Conservation (phyloP, 1,140 invertebrate species). For the Ceratosolen fusciceps region DNA sequence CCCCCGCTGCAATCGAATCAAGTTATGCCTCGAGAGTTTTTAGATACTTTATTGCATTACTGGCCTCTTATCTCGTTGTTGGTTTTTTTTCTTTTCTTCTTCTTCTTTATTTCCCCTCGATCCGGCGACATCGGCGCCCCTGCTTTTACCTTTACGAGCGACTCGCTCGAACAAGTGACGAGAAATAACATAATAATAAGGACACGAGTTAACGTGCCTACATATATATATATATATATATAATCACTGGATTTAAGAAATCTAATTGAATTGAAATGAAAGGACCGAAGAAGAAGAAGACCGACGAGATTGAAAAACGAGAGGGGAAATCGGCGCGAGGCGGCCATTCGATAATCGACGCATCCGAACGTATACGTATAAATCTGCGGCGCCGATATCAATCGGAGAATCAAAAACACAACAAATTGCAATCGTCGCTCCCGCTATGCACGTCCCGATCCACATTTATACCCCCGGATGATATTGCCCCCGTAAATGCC, state of each 20-base stretch:
- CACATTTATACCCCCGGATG: constrained; percentile 10
- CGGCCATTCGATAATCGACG: neutral
- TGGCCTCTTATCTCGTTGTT: no score
- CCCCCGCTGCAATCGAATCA: constrained; percentile 39
- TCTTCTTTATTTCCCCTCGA: no score
- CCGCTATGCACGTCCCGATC: neutral
- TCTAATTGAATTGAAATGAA: no score
- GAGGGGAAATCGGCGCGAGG: neutral
- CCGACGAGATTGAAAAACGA: neutral
- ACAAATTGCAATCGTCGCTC: neutral
- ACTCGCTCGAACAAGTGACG: neutral
- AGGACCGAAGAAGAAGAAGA: neutral
- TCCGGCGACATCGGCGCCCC: neutral
- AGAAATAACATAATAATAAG: neutral
- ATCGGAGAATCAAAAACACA: neutral
- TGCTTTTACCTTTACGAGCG: constrained; percentile 16
- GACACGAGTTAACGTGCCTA: neutral
- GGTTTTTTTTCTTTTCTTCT: no score
- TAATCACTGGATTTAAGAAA: no score
- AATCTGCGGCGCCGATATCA: neutral
- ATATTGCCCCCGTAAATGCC: neutral
- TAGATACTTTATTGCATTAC: constrained; percentile 30
- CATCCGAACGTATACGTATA: neutral
- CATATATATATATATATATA: no score
- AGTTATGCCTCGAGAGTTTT: constrained; percentile 19